phyloP scores from a whole-genome alignment of 2,888 invertebrate species.

The Lacanobia oleracea region DNA sequence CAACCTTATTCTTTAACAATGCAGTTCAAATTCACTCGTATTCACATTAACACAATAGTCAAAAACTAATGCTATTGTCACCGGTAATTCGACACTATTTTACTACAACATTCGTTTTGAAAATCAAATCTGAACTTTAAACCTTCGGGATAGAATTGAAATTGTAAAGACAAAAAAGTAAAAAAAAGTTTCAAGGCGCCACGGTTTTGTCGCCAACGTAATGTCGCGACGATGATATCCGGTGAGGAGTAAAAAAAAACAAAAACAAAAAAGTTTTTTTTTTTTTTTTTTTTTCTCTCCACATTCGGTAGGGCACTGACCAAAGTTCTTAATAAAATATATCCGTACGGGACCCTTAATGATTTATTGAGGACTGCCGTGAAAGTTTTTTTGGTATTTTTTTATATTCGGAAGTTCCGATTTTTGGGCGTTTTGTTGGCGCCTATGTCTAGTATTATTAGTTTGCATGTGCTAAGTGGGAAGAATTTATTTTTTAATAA shows the following conservation, averaged over 20 bases:
- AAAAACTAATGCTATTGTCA: conserved; percentile 66
- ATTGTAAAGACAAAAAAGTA: conserved; percentile 48
- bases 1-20: background rate
- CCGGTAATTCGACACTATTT: conserved; percentile 70
- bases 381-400: conserved; percentile 62
- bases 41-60: conserved; percentile 43
- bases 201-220: conserved; percentile 84
- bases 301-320: conserved; percentile 70
- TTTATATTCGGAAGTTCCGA: conserved; percentile 61
- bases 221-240: conserved; percentile 87
- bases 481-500: conserved; percentile 3
- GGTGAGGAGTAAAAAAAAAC: conserved; percentile 75
- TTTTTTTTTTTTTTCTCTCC: conserved; percentile 29
- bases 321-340: conserved; percentile 78
- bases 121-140: conserved; percentile 50
- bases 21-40: conserved; percentile 39
- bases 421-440: conserved; percentile 58
- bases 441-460: conserved; percentile 44
- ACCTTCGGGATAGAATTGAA: conserved; percentile 44
- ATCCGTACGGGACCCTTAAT: conserved; percentile 75
- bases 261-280: conserved; percentile 61
- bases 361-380: conserved; percentile 81
- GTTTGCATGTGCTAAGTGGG: conserved; percentile 51
- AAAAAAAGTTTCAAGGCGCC: conserved; percentile 83
- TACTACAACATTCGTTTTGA: conserved; percentile 43